Base-by-base conservation (phyloP, 2,888 invertebrate genomes). In the Lepeophtheirus nordmannii region DNA sequence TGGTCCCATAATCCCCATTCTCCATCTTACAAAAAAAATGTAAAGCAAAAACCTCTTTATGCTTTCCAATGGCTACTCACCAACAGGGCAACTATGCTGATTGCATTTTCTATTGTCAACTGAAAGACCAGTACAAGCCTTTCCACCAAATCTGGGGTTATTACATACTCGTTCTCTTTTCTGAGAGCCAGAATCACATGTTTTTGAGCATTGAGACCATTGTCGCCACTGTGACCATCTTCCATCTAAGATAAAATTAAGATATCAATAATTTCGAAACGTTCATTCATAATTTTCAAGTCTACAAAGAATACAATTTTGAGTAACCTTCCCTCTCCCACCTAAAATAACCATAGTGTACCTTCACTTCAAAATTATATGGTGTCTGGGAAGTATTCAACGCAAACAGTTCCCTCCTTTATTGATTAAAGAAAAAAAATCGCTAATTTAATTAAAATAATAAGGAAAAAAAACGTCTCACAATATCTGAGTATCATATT, bases 161-260 rank as follows among this genome's bases (percentile, higher is more conserved):
- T 46, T 17, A 17, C 53, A 46, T 14, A 46, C 53, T 46, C 53
- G 53, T 17, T 46, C 17, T 17, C 53, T 46, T n/a, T 46, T 46
- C 17, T 46, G 53, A 2, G 53, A n/a, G 14, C 53, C 53, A 2
- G 53, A 46, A 17, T 8, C 53, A 46, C 53, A 46, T 14, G 53
- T 46, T 17, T 46, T 46, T 14, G 53, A n/a, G 8, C 53, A 46
- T 46, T 46, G 53, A 17, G n/a, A n/a, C 53, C 53, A 46, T 46
- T 46, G 53, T n/a, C 53, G 53, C 53, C 53, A 46, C 17, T 46
- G 53, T 3, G 53, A 46, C 53, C 53, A 46, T 46, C 17, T 46
- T 8, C 53, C 53, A 46, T 46, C 53, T 46, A 46, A 17, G n/a
- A n/a, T n/a, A n/a, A n/a, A n/a, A n/a, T n/a, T n/a, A n/a, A 46